Percentiles rank a stretch among this genome's conserved stretches.
phyloP scores from a whole-genome alignment of 2,797 vertebrate genomes.

The Chiloscyllium punctatum region DNA sequence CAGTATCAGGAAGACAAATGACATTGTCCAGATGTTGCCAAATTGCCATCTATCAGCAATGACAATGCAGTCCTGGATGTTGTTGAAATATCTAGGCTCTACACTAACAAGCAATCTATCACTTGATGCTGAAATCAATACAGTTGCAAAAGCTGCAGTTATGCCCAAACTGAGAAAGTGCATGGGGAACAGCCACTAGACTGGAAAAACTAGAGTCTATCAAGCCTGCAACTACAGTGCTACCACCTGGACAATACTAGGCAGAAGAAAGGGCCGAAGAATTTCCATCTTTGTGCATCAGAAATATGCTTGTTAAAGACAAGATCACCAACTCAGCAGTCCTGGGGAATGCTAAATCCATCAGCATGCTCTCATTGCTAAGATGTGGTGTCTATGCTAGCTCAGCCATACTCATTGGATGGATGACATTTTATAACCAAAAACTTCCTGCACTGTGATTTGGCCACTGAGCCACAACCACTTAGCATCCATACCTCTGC shows the following conservation, averaged over 20 bases:
- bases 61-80: background rate
- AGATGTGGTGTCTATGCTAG: background rate
- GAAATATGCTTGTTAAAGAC: too few species aligned
- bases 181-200: too few species aligned
- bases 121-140: background rate
- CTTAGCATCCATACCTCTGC: background rate
- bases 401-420: background rate
- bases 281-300: background rate
- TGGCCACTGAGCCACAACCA: background rate
- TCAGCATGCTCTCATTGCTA: background rate
- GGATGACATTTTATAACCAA: background rate
- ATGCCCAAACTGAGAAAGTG: too few species aligned
- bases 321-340: background rate
- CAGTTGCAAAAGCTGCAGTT: background rate
- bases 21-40: background rate
- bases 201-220: too few species aligned
- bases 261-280: background rate
- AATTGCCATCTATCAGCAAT: background rate
- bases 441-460: background rate
- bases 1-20: background rate
- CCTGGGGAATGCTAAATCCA: background rate
- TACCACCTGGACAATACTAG: background rate
- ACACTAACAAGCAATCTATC: background rate
- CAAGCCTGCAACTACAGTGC: background rate
- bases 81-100: too few species aligned